Evolutionary conservation across 2,797 vertebrate genomes (phyloP).

Genomic region (Xenops minutus): DNA sequence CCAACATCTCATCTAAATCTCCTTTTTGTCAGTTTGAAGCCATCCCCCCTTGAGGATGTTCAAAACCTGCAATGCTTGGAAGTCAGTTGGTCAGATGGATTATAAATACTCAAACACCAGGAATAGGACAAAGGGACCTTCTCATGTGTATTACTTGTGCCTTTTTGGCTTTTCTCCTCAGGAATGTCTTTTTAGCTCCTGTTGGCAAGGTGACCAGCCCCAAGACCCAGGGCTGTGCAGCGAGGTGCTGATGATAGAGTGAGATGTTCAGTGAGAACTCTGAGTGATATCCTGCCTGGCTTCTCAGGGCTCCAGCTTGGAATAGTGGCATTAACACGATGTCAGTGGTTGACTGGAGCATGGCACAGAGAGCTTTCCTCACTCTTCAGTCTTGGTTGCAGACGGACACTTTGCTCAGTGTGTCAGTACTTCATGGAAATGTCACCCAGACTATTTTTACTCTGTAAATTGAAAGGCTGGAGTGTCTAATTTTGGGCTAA

Average conservation of each 20-base stretch:
- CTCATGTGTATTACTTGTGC: neutral
- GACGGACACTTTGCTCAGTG: neutral
- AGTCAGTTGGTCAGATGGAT: neutral
- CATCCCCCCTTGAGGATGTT: neutral
- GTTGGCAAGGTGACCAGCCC: neutral
- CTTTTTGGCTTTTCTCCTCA: neutral
- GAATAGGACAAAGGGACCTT: neutral
- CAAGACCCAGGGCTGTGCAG: neutral
- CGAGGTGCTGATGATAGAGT: accelerated
- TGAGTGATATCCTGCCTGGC: neutral
- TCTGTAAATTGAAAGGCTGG: constrained; percentile 21
- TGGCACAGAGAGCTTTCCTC: neutral
- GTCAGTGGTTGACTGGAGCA: neutral
- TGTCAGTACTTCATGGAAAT: neutral
- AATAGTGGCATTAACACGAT: neutral
- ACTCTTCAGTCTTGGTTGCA: neutral
- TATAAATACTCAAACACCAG: neutral
- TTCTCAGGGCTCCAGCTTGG: neutral
- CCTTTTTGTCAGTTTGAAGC: neutral
- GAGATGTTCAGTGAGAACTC: neutral
- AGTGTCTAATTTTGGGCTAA: constrained; percentile 40
- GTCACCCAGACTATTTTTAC: constrained; percentile 26
- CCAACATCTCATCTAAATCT: neutral
- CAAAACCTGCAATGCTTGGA: neutral
- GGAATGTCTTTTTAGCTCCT: neutral